Percentiles rank a stretch among this genome's conserved stretches.
These are phyloP conservation scores for Andrena bucephala DNA, from an alignment of 2,888 invertebrate genomes.

Conservation along the genomic window DNA sequence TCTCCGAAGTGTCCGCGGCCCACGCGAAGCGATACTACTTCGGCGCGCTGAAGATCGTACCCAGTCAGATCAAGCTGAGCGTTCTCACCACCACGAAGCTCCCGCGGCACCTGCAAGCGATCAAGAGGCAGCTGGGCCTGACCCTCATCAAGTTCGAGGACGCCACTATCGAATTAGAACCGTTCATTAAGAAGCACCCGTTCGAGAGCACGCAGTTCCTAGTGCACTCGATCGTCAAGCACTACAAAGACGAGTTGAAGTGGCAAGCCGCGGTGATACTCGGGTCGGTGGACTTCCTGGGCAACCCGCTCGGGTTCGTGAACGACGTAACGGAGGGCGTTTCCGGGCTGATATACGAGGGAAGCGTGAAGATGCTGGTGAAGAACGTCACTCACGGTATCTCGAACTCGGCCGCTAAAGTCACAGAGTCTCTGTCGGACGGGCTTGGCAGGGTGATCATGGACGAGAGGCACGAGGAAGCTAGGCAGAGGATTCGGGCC, in stretches of 20 bases:
- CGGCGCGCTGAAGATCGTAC: constrained; percentile 91
- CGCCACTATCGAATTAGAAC: constrained; percentile 96
- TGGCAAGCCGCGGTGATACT: constrained; percentile 98
- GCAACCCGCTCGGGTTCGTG: constrained; percentile 98
- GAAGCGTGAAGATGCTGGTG: constrained; percentile 95
- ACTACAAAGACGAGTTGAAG: constrained; percentile 95
- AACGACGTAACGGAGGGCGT: constrained; percentile 98
- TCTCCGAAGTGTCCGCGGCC: constrained; percentile 92
- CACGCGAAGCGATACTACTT: constrained; percentile 95
- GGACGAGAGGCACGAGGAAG: constrained; percentile 96
- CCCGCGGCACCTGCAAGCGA: constrained; percentile 89
- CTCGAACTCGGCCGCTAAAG: constrained; percentile 98
- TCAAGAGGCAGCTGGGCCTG: constrained; percentile 94
- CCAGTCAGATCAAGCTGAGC: constrained; percentile 94
- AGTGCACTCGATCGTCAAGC: constrained; percentile 92
- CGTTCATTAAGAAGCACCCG: constrained; percentile 94
- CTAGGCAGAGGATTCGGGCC: constrained; percentile 92
- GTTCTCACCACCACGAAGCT: constrained; percentile 95
- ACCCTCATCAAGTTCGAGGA: constrained; percentile 98
- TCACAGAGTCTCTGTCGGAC: constrained; percentile 96
- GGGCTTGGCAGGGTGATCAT: constrained; percentile 95
- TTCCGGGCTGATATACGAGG: constrained; percentile 95
- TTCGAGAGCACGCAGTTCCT: constrained; percentile 96
- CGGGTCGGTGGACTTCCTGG: constrained; percentile 98
- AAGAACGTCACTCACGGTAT: constrained; percentile 98